Conservation (phyloP, 1,140 invertebrate species). For the Cherax quadricarinatus region DNA sequence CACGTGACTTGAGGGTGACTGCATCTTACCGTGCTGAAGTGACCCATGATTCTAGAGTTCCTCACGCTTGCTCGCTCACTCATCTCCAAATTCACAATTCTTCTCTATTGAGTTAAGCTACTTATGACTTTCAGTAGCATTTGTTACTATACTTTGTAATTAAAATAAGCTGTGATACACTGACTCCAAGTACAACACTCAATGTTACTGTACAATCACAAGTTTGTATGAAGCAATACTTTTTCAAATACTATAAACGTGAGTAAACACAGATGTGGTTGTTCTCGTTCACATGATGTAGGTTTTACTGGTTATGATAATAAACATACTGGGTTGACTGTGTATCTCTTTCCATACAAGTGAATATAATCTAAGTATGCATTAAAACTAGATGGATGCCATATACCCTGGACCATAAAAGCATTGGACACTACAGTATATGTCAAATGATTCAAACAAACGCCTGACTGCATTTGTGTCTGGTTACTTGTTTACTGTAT, state of each 20-base stretch:
- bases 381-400: too few species aligned
- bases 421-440: too few species aligned
- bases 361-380: background rate
- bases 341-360: background rate
- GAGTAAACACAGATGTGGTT: background rate
- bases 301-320: background rate
- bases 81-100: conserved; percentile 1
- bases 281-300: conserved; percentile 17
- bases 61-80: background rate
- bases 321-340: background rate
- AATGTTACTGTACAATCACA: conserved; percentile 45
- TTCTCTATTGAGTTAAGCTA: conserved; percentile 36
- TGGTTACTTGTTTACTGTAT: too few species aligned
- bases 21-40: background rate
- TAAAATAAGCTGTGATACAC: conserved; percentile 44
- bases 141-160: conserved; percentile 12
- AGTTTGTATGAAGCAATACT: conserved; percentile 40
- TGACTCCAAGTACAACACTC: conserved; percentile 46
- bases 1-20: too few species aligned
- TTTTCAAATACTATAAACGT: background rate
- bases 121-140: conserved; percentile 32
- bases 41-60: background rate
- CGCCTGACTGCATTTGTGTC: too few species aligned
- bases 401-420: too few species aligned
- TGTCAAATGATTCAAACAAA: too few species aligned